Conservation (phyloP, 2,113 vertebrate species). For the Scomber scombrus region DNA sequence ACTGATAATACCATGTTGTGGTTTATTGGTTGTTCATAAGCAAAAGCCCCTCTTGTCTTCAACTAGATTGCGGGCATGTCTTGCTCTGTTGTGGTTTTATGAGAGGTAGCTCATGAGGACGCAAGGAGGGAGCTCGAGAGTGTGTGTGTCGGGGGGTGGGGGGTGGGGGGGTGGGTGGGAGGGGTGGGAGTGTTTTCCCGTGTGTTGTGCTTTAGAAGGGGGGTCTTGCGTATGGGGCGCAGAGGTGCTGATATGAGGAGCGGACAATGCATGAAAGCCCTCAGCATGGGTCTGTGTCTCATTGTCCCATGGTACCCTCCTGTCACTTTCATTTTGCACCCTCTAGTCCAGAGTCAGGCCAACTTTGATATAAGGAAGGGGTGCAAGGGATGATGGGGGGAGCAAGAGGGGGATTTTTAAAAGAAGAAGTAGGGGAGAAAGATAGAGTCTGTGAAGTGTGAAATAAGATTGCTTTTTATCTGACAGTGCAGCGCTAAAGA, state of each 20-base stretch:
- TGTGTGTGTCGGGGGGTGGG: not conserved
- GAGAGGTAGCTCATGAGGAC: constrained; percentile 56
- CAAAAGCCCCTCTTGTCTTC: constrained; percentile 51
- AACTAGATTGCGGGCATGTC: constrained; percentile 59
- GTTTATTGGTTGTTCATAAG: constrained; percentile 60
- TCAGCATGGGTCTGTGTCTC: constrained; percentile 86
- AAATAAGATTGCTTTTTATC: constrained; percentile 89
- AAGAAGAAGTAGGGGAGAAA: constrained; percentile 78
- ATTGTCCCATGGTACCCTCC: constrained; percentile 87
- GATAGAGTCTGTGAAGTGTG: constrained; percentile 86
- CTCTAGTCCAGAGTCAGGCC: constrained; percentile 84
- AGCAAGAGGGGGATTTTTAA: constrained; percentile 59
- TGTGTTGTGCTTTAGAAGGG: constrained; percentile 68
- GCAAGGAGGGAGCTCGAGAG: constrained; percentile 33
- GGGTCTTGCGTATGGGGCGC: constrained; percentile 71
- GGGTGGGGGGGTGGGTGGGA: not conserved
- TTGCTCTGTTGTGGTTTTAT: constrained; percentile 69
- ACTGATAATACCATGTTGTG: constrained; percentile 37
- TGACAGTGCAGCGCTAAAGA: constrained; percentile 81
- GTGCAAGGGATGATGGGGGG: constrained; percentile 75
- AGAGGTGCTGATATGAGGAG: constrained; percentile 86
- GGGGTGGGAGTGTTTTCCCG: constrained; percentile 61
- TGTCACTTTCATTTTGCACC: constrained; percentile 89
- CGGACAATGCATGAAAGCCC: constrained; percentile 87
- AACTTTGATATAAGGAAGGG: constrained; percentile 86